These are phyloP conservation scores for Rhynchonema sp. DNA, from an alignment of 2,888 invertebrate genomes.

Conservation along the genomic window DNA sequence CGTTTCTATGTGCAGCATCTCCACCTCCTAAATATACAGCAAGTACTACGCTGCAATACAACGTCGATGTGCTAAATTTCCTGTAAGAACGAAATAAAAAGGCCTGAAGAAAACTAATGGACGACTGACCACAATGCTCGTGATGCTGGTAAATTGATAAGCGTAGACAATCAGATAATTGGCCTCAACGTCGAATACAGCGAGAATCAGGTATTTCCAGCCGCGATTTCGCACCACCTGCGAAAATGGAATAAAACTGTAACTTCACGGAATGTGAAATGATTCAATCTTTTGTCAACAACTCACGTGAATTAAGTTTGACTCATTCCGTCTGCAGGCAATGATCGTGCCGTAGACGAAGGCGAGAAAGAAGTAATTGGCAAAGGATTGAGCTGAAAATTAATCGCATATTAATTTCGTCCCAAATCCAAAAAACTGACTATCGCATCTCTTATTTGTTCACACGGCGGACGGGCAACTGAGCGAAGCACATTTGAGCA, in stretches of 20 bases:
- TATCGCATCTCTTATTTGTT: too few species aligned
- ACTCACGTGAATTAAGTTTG: slow-evolving; percentile 11
- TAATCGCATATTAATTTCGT: not conserved
- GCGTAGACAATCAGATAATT: slow-evolving; percentile 60
- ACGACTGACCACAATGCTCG: slow-evolving; percentile 45
- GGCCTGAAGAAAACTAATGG: too few species aligned
- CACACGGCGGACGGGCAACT: too few species aligned
- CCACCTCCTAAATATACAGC: too few species aligned
- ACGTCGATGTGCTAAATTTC: too few species aligned
- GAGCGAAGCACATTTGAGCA: too few species aligned
- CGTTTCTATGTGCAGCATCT: too few species aligned
- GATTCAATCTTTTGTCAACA: not conserved
- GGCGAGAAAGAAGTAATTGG: slow-evolving; percentile 55
- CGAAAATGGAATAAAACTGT: too few species aligned
- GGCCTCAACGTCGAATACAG: slow-evolving; percentile 63
- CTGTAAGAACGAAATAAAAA: too few species aligned
- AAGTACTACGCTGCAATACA: too few species aligned
- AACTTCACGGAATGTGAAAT: too few species aligned
- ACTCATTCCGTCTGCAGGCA: slow-evolving; percentile 37
- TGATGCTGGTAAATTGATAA: slow-evolving; percentile 52
- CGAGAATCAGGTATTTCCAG: slow-evolving; percentile 56
- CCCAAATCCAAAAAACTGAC: too few species aligned
- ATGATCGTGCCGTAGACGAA: slow-evolving; percentile 55
- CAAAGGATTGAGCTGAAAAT: slow-evolving; percentile 49
- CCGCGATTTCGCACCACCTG: slow-evolving; percentile 40